Evolutionary conservation across 2,888 invertebrate genomes (phyloP), one percentile per base, ranked within the genome.

Genomic region (Cheilosia vernalis): DNA sequence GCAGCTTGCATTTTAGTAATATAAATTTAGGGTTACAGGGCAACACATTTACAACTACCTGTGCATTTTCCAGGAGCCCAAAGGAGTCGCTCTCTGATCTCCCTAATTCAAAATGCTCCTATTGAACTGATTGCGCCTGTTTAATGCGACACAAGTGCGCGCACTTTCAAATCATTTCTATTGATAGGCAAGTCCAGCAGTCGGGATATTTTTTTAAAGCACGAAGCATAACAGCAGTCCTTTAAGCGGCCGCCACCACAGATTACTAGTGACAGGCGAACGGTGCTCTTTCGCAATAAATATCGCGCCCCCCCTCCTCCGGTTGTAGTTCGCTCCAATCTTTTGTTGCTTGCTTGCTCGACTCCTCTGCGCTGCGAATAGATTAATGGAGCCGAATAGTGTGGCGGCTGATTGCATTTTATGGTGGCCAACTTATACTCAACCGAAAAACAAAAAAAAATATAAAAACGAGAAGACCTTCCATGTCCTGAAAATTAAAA

Each of bases 401-500:
- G 37, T 47, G 40, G 44, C 66, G 72, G 49, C 33, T 77, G 67
- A 83, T 78, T 78, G 78, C 63, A 64, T 78, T 83, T 78, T 83
- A 58, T 66, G 47, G 24, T 55, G 56, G 69, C 24, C 27, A 47
- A 17, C n/a, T 19, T 13, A 40, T n/a, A 44, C 13, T 6, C 56
- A 24, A 4, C 7, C 10, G 27, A 3, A 42, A n/a, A 24, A 27
- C 13, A 21, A 24, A 0, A 15, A 44, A 24, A 9, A 21, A 21
- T 2, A 1, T 1, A 24, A 27, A 24, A 40, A 42, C 2, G 27
- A 13, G 21, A 64, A 60, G 72, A 61, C 77, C 53, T 51, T 69
- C 47, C 64, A 56, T 80, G 84, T 84, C 84, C 80, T 74, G 64
- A 55, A 66, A 84, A 84, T 79, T 84, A 76, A 84, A 80, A 76